A percentile compares a stretch with the other conserved stretches of the same genome.
phyloP scores from a whole-genome alignment of 2,113 vertebrate species.

The Nestor notabilis region DNA sequence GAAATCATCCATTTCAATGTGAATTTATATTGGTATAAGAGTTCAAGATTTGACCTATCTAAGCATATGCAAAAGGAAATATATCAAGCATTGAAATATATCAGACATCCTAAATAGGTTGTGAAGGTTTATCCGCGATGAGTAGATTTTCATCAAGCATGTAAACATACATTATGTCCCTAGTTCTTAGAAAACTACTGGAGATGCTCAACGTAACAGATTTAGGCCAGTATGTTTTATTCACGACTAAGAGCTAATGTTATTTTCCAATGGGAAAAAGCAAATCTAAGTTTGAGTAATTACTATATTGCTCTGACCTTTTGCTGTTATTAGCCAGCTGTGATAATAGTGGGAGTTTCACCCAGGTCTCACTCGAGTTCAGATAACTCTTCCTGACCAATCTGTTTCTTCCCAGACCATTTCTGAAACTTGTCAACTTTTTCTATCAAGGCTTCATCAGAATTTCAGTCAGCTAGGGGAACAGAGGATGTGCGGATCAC shows the following conservation, averaged over 20 bases:
- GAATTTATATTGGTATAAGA: neutral
- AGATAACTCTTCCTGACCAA: neutral
- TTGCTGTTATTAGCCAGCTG: slow-evolving; percentile 9
- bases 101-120: neutral
- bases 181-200: neutral
- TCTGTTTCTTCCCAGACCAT: neutral
- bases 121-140: neutral
- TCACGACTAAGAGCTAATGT: neutral
- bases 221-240: slow-evolving; percentile 9
- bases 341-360: neutral
- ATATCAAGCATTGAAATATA: neutral
- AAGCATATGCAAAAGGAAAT: neutral
- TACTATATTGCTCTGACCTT: slow-evolving; percentile 16
- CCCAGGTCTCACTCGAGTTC: neutral
- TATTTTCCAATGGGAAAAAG: neutral
- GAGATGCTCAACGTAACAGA: neutral
- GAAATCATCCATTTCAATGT: neutral
- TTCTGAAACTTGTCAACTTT: neutral
- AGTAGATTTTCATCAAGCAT: neutral
- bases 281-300: neutral
- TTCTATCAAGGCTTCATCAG: neutral
- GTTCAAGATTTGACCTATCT: neutral
- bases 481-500: neutral
- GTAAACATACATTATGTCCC: neutral
- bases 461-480: neutral